These are phyloP conservation scores for Heliothis virescens DNA, from an alignment of 1,140 invertebrate genomes.

Conservation along the genomic window DNA sequence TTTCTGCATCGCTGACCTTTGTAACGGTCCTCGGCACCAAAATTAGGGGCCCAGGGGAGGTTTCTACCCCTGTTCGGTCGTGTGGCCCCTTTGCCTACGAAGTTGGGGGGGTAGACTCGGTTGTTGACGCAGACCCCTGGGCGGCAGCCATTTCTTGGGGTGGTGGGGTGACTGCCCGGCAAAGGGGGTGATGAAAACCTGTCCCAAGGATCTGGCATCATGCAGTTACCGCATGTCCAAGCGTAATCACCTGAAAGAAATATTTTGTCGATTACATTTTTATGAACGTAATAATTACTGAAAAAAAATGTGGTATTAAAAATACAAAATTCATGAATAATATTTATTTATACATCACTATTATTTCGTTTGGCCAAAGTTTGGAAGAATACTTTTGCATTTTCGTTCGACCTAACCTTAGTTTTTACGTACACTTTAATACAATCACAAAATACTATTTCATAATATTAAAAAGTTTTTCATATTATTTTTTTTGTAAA, in stretches of 20 bases:
- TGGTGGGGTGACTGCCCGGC: constrained; percentile 64
- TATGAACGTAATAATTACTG: background rate
- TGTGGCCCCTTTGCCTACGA: constrained; percentile 61
- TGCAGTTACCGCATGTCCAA: constrained; percentile 73
- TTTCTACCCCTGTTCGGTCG: constrained; percentile 68
- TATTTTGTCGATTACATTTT: background rate
- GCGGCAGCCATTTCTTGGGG: constrained; percentile 73
- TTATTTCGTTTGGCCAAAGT: constrained; percentile 77
- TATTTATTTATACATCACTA: constrained; percentile 82
- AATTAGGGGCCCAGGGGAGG: constrained; percentile 72
- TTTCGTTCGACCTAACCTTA: constrained; percentile 57
- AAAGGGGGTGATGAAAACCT: constrained; percentile 63
- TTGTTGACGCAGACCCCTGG: constrained; percentile 70
- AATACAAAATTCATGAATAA: constrained; percentile 63
- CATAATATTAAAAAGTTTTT: constrained; percentile 49
- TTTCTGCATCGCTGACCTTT: constrained; percentile 76
- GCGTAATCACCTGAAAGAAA: constrained; percentile 71
- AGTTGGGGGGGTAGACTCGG: constrained; percentile 65
- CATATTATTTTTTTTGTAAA: constrained; percentile 40
- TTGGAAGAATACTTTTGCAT: constrained; percentile 77
- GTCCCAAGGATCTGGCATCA: constrained; percentile 73
- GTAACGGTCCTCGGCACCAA: constrained; percentile 67
- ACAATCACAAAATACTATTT: constrained; percentile 57
- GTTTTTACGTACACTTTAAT: constrained; percentile 56
- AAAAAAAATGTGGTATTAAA: constrained; percentile 51